Evolutionary conservation across 2,113 vertebrate species (phyloP), one percentile per base, ranked within the genome.

Genomic region (Gnathonemus longibarbis): DNA sequence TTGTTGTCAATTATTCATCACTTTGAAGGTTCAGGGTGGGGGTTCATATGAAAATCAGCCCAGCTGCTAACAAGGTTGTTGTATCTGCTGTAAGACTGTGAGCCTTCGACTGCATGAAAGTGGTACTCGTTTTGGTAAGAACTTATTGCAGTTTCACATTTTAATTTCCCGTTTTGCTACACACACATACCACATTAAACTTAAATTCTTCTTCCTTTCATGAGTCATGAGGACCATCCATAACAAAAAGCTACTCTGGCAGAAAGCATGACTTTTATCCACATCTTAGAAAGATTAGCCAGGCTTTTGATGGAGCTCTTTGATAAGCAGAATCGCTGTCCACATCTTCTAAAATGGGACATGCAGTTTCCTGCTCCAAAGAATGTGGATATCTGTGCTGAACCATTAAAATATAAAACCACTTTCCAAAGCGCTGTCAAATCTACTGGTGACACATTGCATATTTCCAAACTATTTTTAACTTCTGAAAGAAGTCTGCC

Each of bases 11-110:
- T 97, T 96, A 97, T 96, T 96, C 96, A 97, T 97, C 96, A 97
- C 96, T 97, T 96, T 96, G 96, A 97, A 97, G 96, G 96, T 96
- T 97, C 97, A 97, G 21, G 96, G 97, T 97, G 97, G 96, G 97
- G 96, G 96, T 98, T 98, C 97, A 98, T 97, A 98, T 98, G 97
- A 96, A 98, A 98, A 99, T 98, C 96, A 98, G 97, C 96, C 94
- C 95, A 96, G 95, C 97, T 97, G 97, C 97, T 98, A 98, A 98
- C 97, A 97, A 98, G 97, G 97, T 98, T 98, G 97, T 95, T 96
- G 96, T 96, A 97, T 97, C 96, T 97, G 95, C 97, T 97, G 96
- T 96, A 96, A 96, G 96, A 97, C 95, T 95, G 94, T 96, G 96
- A 97, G 97, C 95, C 96, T 94, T 92, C 91, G 89, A 92, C 91